Evolutionary conservation across 2,888 invertebrate genomes (phyloP), one percentile per base, ranked within the genome.

Genomic region (Vesta saturnalis): DNA sequence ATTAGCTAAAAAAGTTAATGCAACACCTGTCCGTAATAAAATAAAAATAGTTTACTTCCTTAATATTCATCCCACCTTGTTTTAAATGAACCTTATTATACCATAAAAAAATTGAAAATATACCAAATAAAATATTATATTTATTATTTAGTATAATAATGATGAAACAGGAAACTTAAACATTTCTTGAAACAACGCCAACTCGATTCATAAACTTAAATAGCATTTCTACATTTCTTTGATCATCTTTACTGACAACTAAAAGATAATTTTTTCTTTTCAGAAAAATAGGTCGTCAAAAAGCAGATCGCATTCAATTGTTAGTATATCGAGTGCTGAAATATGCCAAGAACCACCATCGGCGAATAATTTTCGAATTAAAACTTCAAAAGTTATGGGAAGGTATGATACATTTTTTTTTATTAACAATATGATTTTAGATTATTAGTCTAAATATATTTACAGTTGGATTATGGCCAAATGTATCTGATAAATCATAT

Each of bases 371-470:
- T 91, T 87, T 75, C 86, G 87, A 64, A 84, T 90, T 18, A 87
- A 85, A 71, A 84, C 84, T 1, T 91, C 90, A 0, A 87, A 89
- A 61, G 77, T 88, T 4, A 89, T 89, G 88, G 89, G 89, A 79
- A 86, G 89, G 89, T 89, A 76, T 80, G 80, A n/a, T n/a, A n/a
- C n/a, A n/a, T 58, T 16, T 15, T 19, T 55, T 8, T 30, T 35
- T 19, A 21, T 59, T 46, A 49, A 15, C 15, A 49, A 49, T 18
- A 4, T 2, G 16, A 49, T 49, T 4, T 6, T 12, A 54, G n/a
- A 5, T 15, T n/a, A 52, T 0, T 6, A 60, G 22, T 19, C 10
- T 10, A 47, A 4, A 16, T 16, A 19, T 16, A 35, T 16, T 18
- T 39, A n/a, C 18, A 58, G 14, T 46, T 59, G 59, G 59, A 59